Percentiles rank a stretch among this genome's conserved stretches.
Conservation (phyloP, 2,888 invertebrate species). For the Lithophane ornitopus region DNA sequence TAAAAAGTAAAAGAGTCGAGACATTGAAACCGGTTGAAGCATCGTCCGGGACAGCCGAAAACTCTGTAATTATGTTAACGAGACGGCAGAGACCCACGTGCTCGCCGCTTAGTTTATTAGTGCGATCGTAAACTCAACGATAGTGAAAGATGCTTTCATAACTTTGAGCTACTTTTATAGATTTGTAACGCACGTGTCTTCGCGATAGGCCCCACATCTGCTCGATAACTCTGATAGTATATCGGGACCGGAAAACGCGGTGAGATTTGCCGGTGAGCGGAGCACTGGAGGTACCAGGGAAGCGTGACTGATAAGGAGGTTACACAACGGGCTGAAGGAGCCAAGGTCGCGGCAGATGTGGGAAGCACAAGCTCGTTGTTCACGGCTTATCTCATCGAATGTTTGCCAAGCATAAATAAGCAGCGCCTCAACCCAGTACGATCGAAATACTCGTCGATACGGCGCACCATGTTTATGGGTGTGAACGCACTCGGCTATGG, state of each 20-base stretch:
- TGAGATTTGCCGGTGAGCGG: conserved; percentile 81
- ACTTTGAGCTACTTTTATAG: conserved; percentile 67
- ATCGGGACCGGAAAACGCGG: conserved; percentile 87
- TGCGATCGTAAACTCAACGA: conserved; percentile 77
- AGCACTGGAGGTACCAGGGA: conserved; percentile 78
- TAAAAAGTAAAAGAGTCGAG: conserved; percentile 78
- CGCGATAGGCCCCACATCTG: conserved; percentile 73
- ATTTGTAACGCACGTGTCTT: conserved; percentile 71
- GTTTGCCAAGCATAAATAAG: conserved; percentile 88
- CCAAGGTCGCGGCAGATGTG: conserved; percentile 90
- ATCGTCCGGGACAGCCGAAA: conserved; percentile 83
- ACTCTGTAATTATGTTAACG: conserved; percentile 86
- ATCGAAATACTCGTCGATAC: conserved; percentile 77
- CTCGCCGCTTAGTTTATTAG: conserved; percentile 71
- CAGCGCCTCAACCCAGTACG: conserved; percentile 74
- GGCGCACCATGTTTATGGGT: conserved; percentile 81
- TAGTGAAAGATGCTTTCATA: conserved; percentile 80
- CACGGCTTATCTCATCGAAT: conserved; percentile 85
- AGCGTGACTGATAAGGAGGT: conserved; percentile 88
- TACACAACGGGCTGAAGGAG: conserved; percentile 85
- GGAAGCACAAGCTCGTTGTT: conserved; percentile 88
- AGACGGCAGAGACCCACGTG: conserved; percentile 78
- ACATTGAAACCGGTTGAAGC: conserved; percentile 81
- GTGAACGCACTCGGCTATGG: conserved; percentile 83
- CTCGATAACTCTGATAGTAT: conserved; percentile 78